Base-by-base conservation (phyloP, 2,888 invertebrate genomes). In the Stramonita haemastoma region DNA sequence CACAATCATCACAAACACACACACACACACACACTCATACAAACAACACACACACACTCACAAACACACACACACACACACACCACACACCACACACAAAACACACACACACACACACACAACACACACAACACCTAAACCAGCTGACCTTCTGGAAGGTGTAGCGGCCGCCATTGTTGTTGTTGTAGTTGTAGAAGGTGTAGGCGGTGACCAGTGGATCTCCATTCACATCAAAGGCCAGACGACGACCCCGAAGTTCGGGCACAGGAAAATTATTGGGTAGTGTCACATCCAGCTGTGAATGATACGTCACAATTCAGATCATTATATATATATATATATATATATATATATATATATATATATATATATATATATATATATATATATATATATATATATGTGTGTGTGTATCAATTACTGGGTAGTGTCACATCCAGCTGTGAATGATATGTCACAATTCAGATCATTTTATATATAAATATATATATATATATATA, bases 191-290 rank as follows among this genome's bases (percentile, higher is more conserved):
- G 91, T 92, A 94, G 77, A 94, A 90, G 26, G 89, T 92, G 88
- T 92, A 93, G 26, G 91, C 92, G 8, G 93, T 89, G 0, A 90
- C 88, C 15, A 89, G 89, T 13, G 92, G 91, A 81, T 94, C 93
- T 13, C 95, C 95, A 86, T 94, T 94, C 13, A 88, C 84, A 91
- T 94, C 94, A 92, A 94, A 95, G 34, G 90, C 91, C 8, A 94
- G 92, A 26, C 90, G 89, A 19, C 91, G 73, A 17, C 92, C 93
- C 60, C 83, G 89, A 13, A 94, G 85, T 87, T 91, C 92, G 32
- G 88, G 56, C 17, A 94, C 91, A 34, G 91, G 91, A 70, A 93
- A 92, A 13, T 84, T 87, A 26, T 66, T 60, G n/a, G 90, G 91
- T 66, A 93, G 92, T 90, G 93, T 92, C 89, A 90, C 87, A 70